These are phyloP conservation scores for Homalodisca vitripennis DNA, from an alignment of 1,140 invertebrate genomes.

Conservation along the genomic window DNA sequence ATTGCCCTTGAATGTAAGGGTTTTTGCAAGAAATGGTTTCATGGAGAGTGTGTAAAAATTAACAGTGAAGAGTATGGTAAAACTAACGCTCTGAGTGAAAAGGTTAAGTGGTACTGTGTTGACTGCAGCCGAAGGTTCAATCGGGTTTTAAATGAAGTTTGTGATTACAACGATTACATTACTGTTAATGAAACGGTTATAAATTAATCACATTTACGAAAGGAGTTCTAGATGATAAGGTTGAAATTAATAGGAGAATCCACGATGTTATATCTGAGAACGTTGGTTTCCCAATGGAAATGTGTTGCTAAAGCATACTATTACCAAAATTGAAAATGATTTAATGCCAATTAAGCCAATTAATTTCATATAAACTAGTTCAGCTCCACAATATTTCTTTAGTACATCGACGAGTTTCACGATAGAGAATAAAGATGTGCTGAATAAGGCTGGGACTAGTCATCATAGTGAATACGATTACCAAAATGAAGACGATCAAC, in stretches of 20 bases:
- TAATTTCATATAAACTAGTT: constrained; percentile 1
- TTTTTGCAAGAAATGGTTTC: constrained; percentile 13
- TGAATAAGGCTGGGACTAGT: constrained; percentile 1
- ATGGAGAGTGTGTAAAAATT: constrained; percentile 1
- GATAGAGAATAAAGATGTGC: neutral
- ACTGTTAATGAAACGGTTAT: neutral
- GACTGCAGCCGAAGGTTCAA: neutral
- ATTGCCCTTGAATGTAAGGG: constrained; percentile 5
- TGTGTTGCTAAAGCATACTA: neutral
- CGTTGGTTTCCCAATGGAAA: neutral
- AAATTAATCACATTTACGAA: constrained; percentile 2
- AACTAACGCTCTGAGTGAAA: constrained; percentile 10
- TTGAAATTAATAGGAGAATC: constrained; percentile 3
- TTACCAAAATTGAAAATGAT: no score
- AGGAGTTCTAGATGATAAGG: neutral
- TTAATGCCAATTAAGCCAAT: neutral
- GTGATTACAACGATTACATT: constrained; percentile 3
- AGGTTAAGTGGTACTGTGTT: constrained; percentile 11
- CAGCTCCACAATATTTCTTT: neutral
- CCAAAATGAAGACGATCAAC: neutral
- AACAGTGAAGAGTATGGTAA: constrained; percentile 4
- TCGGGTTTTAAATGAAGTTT: neutral
- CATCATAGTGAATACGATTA: neutral
- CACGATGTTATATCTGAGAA: neutral
- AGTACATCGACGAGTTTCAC: neutral